phyloP scores from a whole-genome alignment of 2,797 vertebrate species.

The Schizothorax lantsangensis region DNA sequence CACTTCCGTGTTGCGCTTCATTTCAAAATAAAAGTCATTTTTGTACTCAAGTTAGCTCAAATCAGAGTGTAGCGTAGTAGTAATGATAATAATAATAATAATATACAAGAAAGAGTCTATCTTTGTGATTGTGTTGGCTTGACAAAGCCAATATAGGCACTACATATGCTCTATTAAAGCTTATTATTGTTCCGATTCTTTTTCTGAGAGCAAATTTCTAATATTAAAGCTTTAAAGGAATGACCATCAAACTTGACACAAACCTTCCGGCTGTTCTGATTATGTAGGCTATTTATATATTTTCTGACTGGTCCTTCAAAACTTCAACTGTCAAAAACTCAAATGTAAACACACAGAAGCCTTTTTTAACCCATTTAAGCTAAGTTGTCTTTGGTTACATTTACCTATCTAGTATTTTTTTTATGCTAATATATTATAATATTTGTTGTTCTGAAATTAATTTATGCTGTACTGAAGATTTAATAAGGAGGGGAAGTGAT shows the following conservation, averaged over 20 bases:
- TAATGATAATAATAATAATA: neutral
- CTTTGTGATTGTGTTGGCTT: neutral
- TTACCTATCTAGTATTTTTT: neutral
- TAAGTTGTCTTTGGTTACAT: too few relatives aligned
- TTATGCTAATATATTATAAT: neutral
- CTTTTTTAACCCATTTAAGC: neutral
- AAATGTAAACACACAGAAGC: neutral
- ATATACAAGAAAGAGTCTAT: neutral
- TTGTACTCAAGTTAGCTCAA: neutral
- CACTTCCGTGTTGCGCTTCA: neutral
- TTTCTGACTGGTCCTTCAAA: neutral
- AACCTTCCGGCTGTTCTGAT: neutral
- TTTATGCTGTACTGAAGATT: neutral
- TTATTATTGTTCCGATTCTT: too few relatives aligned
- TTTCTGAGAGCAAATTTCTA: neutral
- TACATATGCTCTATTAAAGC: neutral
- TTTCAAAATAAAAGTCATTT: conserved; percentile 60
- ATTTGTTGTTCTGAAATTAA: neutral
- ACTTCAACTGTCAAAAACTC: neutral
- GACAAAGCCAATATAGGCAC: neutral
- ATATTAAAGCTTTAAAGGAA: neutral
- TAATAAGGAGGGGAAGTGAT: neutral
- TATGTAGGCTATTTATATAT: neutral
- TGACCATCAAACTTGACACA: neutral
- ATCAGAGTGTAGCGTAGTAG: neutral